Percentiles rank a stretch among this genome's conserved stretches.
These are phyloP conservation scores for Synergus japonicus DNA, from an alignment of 2,888 invertebrate species.

Conservation along the genomic window DNA sequence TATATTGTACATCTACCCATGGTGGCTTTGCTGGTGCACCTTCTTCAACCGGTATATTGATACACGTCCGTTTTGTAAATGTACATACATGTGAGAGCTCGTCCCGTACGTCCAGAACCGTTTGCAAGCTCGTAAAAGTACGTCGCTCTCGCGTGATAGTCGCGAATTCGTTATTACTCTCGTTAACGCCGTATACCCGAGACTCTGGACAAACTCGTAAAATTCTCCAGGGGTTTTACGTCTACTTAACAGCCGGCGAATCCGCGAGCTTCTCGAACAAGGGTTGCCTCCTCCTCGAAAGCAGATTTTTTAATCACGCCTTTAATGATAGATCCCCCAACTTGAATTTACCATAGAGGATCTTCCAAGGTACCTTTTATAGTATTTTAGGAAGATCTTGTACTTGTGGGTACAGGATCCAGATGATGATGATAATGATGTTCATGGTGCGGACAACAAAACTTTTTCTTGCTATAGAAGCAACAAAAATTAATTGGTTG, in stretches of 20 bases:
- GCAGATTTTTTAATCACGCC: background rate
- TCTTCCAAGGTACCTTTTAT: too few relatives aligned
- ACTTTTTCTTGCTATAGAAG: too few relatives aligned
- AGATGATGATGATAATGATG: too few relatives aligned
- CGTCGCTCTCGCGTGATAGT: slow-evolving; percentile 69
- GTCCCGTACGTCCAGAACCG: slow-evolving; percentile 52
- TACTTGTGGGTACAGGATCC: too few relatives aligned
- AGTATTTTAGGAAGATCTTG: too few relatives aligned
- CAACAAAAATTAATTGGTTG: too few relatives aligned
- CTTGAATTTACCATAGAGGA: background rate
- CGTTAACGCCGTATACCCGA: slow-evolving; percentile 66
- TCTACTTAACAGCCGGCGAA: slow-evolving; percentile 39
- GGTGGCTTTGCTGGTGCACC: slow-evolving; percentile 2
- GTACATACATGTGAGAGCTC: slow-evolving; percentile 30
- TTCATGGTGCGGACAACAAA: too few relatives aligned
- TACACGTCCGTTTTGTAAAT: slow-evolving; percentile 27
- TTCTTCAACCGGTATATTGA: slow-evolving; percentile 10
- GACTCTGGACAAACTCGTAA: slow-evolving; percentile 70
- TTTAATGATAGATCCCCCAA: background rate
- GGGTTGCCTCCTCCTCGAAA: slow-evolving; percentile 7
- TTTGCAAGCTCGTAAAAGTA: slow-evolving; percentile 65
- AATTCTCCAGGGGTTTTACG: slow-evolving; percentile 56
- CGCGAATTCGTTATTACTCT: slow-evolving; percentile 74
- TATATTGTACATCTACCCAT: slow-evolving; percentile 5
- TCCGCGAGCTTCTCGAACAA: slow-evolving; percentile 11